Percentiles rank a stretch among this genome's conserved stretches.
Conservation (phyloP, 2,797 vertebrate species). For the Sebastolobus alascanus region DNA sequence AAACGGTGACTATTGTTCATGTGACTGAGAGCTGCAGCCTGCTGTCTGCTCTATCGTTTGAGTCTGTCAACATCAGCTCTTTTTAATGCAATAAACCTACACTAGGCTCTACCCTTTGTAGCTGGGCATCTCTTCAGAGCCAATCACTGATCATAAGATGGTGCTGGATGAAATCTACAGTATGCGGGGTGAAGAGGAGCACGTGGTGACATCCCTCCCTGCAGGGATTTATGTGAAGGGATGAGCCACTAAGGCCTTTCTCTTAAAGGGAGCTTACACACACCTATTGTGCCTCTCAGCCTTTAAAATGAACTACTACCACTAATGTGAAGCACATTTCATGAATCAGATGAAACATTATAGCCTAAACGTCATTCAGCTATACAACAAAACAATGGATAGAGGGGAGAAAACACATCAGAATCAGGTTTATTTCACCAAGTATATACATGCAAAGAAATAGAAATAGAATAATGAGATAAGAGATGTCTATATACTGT, state of each 20-base stretch:
- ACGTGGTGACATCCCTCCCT: slow-evolving; percentile 59
- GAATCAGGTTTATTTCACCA: too few relatives aligned
- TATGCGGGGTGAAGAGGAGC: slow-evolving; percentile 41
- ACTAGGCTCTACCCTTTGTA: not conserved
- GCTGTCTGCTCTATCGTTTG: not conserved
- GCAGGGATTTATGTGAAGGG: slow-evolving; percentile 59
- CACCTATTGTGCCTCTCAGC: slow-evolving; percentile 29
- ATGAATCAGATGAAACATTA: not conserved
- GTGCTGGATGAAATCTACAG: slow-evolving; percentile 41
- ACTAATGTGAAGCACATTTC: not conserved
- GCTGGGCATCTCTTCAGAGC: not conserved
- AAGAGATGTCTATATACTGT: too few relatives aligned
- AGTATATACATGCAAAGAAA: too few relatives aligned
- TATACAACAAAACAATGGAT: not conserved
- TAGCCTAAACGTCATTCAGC: not conserved
- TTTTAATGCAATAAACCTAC: too few relatives aligned
- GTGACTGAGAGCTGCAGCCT: slow-evolving; percentile 27
- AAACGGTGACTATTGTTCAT: slow-evolving; percentile 27
- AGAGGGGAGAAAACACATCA: not conserved
- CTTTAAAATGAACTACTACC: slow-evolving; percentile 23
- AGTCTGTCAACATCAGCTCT: not conserved
- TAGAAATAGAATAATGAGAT: too few relatives aligned
- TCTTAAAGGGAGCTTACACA: slow-evolving; percentile 53
- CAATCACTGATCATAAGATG: slow-evolving; percentile 37
- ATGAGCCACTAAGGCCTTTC: slow-evolving; percentile 63